Evolutionary conservation across 2,113 vertebrate species (phyloP).

Genomic region (Regulus satrapa): DNA sequence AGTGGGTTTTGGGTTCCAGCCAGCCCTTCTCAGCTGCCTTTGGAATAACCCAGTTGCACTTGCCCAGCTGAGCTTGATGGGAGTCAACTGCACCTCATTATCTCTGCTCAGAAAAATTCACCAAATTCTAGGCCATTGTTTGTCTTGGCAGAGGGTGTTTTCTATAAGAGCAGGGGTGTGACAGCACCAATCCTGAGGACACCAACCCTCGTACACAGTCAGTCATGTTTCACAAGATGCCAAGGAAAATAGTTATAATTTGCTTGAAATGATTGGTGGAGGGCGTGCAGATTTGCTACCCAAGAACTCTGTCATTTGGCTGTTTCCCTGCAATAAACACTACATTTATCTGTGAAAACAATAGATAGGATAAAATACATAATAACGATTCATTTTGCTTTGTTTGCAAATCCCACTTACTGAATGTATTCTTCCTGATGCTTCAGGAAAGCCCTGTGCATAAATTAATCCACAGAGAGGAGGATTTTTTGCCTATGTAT

Average conservation of each 20-base stretch:
- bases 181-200: background rate
- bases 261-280: background rate
- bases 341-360: constrained; percentile 1
- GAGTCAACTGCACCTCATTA: constrained; percentile 48
- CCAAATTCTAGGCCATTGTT: background rate
- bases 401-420: background rate
- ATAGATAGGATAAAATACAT: background rate
- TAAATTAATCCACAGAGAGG: background rate
- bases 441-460: background rate
- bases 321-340: background rate
- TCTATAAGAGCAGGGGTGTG: background rate
- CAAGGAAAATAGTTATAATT: constrained; percentile 19
- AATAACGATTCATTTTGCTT: background rate
- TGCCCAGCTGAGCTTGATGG: background rate
- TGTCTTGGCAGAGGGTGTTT: background rate
- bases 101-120: background rate
- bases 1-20: background rate
- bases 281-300: background rate
- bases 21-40: background rate
- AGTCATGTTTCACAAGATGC: background rate
- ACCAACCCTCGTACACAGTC: background rate
- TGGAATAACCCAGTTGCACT: background rate
- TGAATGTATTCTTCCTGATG: background rate
- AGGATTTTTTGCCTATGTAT: background rate
- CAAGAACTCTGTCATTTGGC: background rate